phyloP scores from a whole-genome alignment of 2,797 vertebrate species.

The Triplophysa yarkandensis region DNA sequence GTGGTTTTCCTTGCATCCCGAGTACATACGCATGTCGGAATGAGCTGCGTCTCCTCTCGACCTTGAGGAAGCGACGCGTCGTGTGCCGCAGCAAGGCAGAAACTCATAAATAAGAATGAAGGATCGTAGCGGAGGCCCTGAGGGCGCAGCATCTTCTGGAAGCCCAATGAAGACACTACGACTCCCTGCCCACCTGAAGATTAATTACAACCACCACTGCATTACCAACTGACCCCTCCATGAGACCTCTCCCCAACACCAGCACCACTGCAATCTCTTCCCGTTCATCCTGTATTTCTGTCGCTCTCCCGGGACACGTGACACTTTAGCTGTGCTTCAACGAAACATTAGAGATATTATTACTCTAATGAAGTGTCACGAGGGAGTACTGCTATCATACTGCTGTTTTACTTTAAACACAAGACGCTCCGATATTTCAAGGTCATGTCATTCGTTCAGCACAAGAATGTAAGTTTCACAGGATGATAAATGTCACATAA shows the following conservation, averaged over 20 bases:
- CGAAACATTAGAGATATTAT: neutral
- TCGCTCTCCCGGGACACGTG: slow-evolving; percentile 13
- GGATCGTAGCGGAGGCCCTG: slow-evolving; percentile 68
- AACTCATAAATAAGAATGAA: slow-evolving; percentile 83
- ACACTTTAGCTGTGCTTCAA: slow-evolving; percentile 23
- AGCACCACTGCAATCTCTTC: slow-evolving; percentile 30
- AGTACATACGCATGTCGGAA: slow-evolving; percentile 46
- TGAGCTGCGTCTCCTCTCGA: slow-evolving; percentile 58
- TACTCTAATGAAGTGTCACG: neutral
- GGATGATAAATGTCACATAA: neutral
- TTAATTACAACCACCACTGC: slow-evolving; percentile 73
- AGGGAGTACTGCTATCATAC: neutral
- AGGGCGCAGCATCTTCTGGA: slow-evolving; percentile 65
- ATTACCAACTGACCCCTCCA: slow-evolving; percentile 64
- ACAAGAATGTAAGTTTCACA: neutral
- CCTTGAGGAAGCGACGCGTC: slow-evolving; percentile 78
- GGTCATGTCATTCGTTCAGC: neutral
- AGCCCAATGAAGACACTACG: slow-evolving; percentile 60
- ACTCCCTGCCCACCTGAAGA: slow-evolving; percentile 68
- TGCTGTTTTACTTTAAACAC: neutral
- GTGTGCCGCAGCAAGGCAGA: slow-evolving; percentile 70
- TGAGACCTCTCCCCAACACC: slow-evolving; percentile 68
- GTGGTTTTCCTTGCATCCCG: slow-evolving; percentile 25
- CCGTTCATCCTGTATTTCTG: slow-evolving; percentile 18
- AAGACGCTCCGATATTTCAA: neutral